A percentile compares a stretch with the other conserved stretches of the same genome.
Evolutionary conservation across 2,888 invertebrate genomes (phyloP).

Genomic region (Heliconius aoede): DNA sequence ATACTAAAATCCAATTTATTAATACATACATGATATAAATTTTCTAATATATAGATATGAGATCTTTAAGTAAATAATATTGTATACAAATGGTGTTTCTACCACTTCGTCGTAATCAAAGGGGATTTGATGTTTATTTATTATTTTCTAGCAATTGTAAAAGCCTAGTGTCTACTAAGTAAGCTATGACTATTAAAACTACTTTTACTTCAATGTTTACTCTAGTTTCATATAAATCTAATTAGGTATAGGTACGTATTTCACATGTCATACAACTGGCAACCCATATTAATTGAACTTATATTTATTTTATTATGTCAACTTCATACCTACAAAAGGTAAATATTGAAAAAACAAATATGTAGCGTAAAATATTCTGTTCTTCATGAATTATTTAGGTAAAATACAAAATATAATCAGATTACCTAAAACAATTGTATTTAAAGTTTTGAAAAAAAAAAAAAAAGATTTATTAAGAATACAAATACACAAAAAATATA

Average conservation of each 20-base stretch:
- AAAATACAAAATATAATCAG: background rate
- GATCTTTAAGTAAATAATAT: constrained; percentile 18
- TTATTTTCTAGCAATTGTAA: constrained; percentile 7
- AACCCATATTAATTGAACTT: background rate
- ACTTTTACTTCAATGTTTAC: constrained; percentile 17
- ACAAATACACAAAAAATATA: background rate
- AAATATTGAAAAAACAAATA: background rate
- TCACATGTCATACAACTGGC: background rate
- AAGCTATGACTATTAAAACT: constrained; percentile 19
- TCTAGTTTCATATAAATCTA: constrained; percentile 12
- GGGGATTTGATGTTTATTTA: background rate
- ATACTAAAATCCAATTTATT: constrained; percentile 14
- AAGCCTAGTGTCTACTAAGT: constrained; percentile 6
- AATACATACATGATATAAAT: background rate
- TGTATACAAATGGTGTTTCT: background rate
- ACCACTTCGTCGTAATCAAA: background rate
- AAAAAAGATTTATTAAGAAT: background rate
- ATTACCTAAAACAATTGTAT: background rate
- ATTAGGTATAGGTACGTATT: background rate
- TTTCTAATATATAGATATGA: constrained; percentile 14
- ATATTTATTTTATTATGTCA: no score
- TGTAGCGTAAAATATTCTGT: background rate
- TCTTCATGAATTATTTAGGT: background rate
- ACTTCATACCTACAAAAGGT: background rate
- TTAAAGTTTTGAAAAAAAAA: no score